These are phyloP conservation scores for Agelas oroides DNA, from an alignment of 37 sponge, comb jelly and placozoan genomes.

Conservation along the genomic window DNA sequence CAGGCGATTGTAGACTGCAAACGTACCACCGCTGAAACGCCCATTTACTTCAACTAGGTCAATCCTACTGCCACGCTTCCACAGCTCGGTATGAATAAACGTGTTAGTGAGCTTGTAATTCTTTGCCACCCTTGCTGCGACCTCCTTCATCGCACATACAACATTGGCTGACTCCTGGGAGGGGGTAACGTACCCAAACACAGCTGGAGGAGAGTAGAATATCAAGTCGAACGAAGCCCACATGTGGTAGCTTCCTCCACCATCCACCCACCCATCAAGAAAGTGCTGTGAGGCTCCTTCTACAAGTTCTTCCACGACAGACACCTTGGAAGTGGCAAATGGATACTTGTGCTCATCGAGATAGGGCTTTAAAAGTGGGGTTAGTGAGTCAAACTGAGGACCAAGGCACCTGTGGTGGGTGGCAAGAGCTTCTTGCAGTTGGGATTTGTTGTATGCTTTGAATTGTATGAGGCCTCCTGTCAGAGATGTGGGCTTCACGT, in stretches of 20 bases:
- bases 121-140: neutral
- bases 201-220: too few species aligned
- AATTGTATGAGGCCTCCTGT: neutral
- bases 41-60: conserved; percentile 12
- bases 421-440: conserved; percentile 19
- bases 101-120: conserved; percentile 10
- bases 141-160: neutral
- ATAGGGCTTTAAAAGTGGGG: neutral
- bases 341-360: conserved; percentile 26
- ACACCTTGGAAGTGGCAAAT: conserved; percentile 9
- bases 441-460: neutral
- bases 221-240: neutral
- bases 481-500: conserved; percentile 23
- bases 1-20: too few species aligned
- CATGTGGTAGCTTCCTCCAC: neutral
- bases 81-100: conserved; percentile 23
- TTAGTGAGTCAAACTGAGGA: neutral
- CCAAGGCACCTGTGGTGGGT: neutral
- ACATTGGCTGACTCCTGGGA: neutral
- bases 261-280: conserved; percentile 36
- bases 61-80: neutral
- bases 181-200: neutral
- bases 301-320: conserved; percentile 34
- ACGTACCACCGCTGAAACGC: neutral
- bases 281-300: neutral